Conservation (phyloP, 2,113 vertebrate genomes). For the Micronisus gabar region DNA sequence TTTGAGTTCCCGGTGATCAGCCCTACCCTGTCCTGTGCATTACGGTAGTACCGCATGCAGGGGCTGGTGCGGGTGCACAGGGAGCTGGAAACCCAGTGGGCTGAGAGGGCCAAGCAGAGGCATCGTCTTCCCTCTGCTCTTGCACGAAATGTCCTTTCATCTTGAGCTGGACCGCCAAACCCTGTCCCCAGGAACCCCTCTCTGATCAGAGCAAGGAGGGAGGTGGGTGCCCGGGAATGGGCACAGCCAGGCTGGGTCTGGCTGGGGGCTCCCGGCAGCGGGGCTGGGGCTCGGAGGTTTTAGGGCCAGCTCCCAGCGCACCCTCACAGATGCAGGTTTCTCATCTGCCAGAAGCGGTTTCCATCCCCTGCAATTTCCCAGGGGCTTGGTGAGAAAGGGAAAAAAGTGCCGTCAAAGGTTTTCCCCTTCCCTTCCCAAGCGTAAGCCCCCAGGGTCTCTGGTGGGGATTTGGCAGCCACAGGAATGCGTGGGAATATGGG, state of each 20-base stretch:
- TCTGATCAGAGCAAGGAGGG: not conserved
- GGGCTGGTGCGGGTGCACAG: not conserved
- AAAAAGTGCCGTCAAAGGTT: not conserved
- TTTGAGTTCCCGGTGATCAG: not conserved
- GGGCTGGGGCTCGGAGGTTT: not conserved
- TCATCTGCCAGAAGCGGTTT: not conserved
- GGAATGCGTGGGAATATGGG: not conserved
- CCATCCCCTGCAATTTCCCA: not conserved
- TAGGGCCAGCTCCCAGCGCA: not conserved
- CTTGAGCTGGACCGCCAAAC: not conserved
- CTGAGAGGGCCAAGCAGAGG: not conserved
- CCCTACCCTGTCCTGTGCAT: not conserved
- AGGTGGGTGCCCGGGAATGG: not conserved
- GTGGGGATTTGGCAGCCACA: not conserved
- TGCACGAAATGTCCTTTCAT: accelerated
- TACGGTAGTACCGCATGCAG: not conserved
- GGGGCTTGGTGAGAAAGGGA: not conserved
- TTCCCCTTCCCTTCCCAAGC: not conserved
- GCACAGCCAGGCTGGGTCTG: not conserved
- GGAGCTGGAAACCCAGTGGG: not conserved
- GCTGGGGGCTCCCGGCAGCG: not conserved
- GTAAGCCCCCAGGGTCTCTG: not conserved
- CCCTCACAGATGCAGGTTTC: not conserved
- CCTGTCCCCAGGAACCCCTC: not conserved
- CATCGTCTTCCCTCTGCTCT: not conserved